Percentiles rank a stretch among this genome's conserved stretches.
Conservation (phyloP, 2,113 vertebrate genomes). For the Crotalus helleri region DNA sequence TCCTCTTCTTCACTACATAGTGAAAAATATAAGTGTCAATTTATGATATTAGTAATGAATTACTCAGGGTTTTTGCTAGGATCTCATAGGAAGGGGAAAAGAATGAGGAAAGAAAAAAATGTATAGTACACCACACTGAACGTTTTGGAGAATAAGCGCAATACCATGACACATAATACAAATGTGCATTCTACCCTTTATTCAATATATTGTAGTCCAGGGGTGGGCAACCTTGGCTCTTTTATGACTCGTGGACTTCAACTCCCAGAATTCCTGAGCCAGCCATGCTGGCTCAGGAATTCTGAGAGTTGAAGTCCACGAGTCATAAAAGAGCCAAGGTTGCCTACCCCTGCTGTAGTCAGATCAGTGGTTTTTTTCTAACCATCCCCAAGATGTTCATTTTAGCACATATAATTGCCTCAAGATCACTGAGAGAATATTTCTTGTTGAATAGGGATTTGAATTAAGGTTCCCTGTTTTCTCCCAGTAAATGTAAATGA, state of each 20-base stretch:
- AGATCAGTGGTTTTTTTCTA: background rate
- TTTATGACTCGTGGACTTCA: no score
- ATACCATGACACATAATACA: background rate
- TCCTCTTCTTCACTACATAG: conserved; percentile 89
- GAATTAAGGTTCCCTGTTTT: background rate
- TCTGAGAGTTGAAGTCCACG: no score
- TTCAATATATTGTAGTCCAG: background rate
- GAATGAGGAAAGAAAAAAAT: background rate
- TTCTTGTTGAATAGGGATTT: background rate
- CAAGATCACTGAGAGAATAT: background rate
- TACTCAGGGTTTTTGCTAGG: background rate
- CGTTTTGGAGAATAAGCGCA: background rate
- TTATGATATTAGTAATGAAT: background rate
- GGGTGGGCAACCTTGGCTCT: no score
- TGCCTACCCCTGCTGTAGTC: background rate
- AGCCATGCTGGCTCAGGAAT: no score
- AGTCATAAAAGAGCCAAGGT: no score
- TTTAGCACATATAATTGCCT: background rate
- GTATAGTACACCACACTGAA: background rate
- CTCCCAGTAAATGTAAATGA: background rate
- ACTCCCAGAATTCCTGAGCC: no score
- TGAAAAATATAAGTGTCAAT: conserved; percentile 24
- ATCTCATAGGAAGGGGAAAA: background rate
- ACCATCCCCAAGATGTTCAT: background rate
- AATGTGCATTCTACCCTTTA: background rate